Percentiles rank a stretch among this genome's conserved stretches.
These are phyloP conservation scores for Hyperoplus lanceolatus DNA, from an alignment of 2,797 vertebrate species.

Conservation along the genomic window DNA sequence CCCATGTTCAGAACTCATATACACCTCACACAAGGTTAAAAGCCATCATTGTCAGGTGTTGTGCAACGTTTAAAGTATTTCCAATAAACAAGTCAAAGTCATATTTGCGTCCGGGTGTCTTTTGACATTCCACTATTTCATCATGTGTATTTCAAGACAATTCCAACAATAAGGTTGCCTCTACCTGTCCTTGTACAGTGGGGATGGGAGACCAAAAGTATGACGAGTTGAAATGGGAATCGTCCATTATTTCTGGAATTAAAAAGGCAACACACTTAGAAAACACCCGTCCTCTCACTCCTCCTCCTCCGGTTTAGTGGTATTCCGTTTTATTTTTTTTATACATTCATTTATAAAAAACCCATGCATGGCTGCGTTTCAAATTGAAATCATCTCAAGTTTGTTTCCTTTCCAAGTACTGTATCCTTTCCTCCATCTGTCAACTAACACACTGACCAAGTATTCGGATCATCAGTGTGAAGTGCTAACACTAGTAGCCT, in stretches of 20 bases:
- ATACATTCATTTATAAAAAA: constrained; percentile 48
- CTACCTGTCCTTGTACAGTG: constrained; percentile 98
- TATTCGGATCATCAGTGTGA: constrained; percentile 1
- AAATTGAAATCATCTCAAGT: constrained; percentile 44
- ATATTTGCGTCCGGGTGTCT: constrained; percentile 21
- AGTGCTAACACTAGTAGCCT: not conserved
- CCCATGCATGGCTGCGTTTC: constrained; percentile 60
- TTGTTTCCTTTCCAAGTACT: constrained; percentile 57
- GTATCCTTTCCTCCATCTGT: constrained; percentile 62
- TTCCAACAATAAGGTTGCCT: constrained; percentile 86
- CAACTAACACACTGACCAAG: not conserved
- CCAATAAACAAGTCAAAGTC: constrained; percentile 43
- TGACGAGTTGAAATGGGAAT: constrained; percentile 99
- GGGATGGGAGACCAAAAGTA: constrained; percentile 99
- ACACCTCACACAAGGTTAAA: no score
- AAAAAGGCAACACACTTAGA: constrained; percentile 88
- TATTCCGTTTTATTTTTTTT: constrained; percentile 17
- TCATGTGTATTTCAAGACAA: constrained; percentile 81
- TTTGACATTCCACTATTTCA: constrained; percentile 52
- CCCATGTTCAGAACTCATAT: constrained; percentile 36
- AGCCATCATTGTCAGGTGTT: constrained; percentile 31
- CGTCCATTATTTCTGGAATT: constrained; percentile 97
- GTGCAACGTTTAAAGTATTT: constrained; percentile 30
- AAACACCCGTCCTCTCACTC: constrained; percentile 77
- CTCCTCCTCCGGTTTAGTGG: constrained; percentile 29